Percentiles rank a stretch among this genome's conserved stretches.
phyloP scores from a whole-genome alignment of 1,140 invertebrate genomes.

The Yoshiicerus persimilis region DNA sequence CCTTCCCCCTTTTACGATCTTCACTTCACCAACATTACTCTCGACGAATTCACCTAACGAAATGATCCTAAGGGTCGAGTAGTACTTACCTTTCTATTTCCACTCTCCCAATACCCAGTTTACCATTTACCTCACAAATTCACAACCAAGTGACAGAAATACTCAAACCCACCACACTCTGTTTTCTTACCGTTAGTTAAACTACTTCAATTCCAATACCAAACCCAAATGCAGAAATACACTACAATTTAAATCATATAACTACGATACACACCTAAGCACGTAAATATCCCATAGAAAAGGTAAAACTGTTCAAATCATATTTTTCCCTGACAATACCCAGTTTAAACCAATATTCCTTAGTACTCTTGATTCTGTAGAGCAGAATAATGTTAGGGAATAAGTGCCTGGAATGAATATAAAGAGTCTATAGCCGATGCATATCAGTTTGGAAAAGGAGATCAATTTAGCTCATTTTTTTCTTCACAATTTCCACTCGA shows the following conservation, averaged over 20 bases:
- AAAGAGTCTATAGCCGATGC: background rate
- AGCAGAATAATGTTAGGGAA: background rate
- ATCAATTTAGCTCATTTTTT: slow-evolving; percentile 21
- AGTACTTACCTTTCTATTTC: background rate
- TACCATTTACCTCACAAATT: background rate
- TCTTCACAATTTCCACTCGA: background rate
- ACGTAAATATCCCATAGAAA: background rate
- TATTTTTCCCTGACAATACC: background rate
- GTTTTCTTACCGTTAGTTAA: background rate
- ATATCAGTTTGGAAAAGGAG: background rate
- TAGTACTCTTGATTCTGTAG: background rate
- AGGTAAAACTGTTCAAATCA: background rate
- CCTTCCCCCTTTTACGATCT: slow-evolving; percentile 15
- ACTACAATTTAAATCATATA: background rate
- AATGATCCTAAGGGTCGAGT: background rate
- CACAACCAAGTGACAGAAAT: background rate
- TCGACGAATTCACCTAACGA: background rate
- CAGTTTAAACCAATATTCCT: background rate
- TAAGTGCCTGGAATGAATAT: background rate
- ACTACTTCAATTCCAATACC: too few relatives aligned
- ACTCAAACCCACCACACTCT: background rate
- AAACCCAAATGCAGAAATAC: background rate
- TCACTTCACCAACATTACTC: background rate
- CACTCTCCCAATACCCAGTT: background rate
- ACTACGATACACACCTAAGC: background rate